Base-by-base conservation (phyloP, 2,888 invertebrate genomes). In the Syritta pipiens region DNA sequence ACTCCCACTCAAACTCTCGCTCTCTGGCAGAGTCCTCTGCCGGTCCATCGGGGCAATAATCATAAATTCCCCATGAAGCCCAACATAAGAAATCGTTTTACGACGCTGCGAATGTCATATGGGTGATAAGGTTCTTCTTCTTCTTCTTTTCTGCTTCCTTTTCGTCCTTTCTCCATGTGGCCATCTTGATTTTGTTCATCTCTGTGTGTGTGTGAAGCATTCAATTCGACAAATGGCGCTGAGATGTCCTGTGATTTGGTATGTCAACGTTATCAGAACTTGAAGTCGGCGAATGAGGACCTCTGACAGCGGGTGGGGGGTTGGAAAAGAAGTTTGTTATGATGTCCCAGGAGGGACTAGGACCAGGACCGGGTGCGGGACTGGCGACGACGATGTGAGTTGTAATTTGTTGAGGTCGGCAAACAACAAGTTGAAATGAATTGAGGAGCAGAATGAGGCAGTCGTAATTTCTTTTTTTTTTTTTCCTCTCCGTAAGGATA, bases 81-180 rank as follows among this genome's bases (percentile, higher is more conserved):
- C 37, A 68, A 74, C 74, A 79, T 42, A 79, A 74, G 79, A 79
- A 79, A 79, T 79, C 79, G 79, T 74, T 79, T 79, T 68, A 79
- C 79, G 74, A 46, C 68, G 28, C 62, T 67, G 72, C 48, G 55
- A 55, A 62, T 57, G 57, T 40, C 62, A 51, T 72, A 30, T 55
- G 55, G 55, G 44, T 49, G 62, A 76, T 77, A 51, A 53, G 59
- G 48, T 49, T 35, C 24, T 40, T 14, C 35, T 44, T 51, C 32
- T 30, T 24, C 10, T 4, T 26, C 26, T 0, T 1, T 53, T 44
- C 12, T 6, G n/a, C 26, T 10, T 24, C 49, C 28, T 49, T 26
- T 32, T 28, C 35, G 32, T 3, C 10, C n/a, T 17, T 40, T 2
- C 37, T 1, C 35, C 26, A 26, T 40, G 30, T 42, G 35, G 57